Base-by-base conservation (phyloP, 1,140 invertebrate species). In the Neelides sp. region DNA sequence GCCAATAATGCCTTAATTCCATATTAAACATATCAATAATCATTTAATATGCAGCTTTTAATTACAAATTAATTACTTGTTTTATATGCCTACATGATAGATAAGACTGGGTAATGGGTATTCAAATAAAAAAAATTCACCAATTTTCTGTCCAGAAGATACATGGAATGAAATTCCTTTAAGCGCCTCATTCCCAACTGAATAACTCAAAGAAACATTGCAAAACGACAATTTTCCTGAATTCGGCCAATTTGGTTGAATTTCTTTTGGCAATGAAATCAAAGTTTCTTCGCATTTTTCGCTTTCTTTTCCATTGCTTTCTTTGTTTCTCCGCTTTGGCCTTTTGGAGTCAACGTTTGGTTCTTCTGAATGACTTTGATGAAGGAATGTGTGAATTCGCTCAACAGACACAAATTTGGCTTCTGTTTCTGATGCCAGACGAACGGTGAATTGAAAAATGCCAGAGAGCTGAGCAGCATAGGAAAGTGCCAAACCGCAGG, bases 381-480 rank as follows among this genome's bases (percentile, higher is more conserved):
- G 64, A 3, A 69, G 66, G 61, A 74, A 76, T 35, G 68, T 64
- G 10, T 68, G 60, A 26, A 78, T 69, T 59, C 77, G 63, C 55
- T 79, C 73, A 3, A 78, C 75, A 27, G 78, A 79, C 10, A 78
- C 75, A 63, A 84, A 80, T 42, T 75, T 71, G 4, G 76, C 67
- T 64, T 83, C 78, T 1, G 74, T 70, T 60, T 83, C 79, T 20
- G 77, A 75, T 50, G 77, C 70, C 35, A 78, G 64, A 57, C 79
- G 66, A 1, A 79, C 73, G 4, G 78, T 75, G 57, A 75, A 82
- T 62, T 82, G 79, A 58, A 83, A 78, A 12, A 65, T 58, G 4
- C 79, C 78, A 36, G 74, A 76, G 57, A 83, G 71, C 65, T 79
- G 77, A 1, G 76, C 68, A 20, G 78, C 70, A 60, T 80, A 82